Evolutionary conservation across 2,797 vertebrate species (phyloP), one percentile per base, ranked within the genome.

Genomic region (Denticeps clupeoides): DNA sequence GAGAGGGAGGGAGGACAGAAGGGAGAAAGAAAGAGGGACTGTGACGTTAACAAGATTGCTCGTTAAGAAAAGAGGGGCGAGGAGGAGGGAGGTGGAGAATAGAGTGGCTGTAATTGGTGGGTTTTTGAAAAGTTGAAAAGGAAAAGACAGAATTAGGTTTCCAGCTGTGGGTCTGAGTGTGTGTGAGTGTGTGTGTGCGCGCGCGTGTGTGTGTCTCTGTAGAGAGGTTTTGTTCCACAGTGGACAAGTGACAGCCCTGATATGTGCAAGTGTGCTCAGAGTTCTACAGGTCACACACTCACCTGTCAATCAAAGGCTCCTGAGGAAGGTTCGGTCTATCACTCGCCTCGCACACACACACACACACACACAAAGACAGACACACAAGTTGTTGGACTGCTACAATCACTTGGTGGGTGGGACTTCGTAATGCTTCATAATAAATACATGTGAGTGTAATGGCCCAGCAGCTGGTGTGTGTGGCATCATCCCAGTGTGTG

Each of bases 41-140:
- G 56, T 66, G 75, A 77, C 69, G 65, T 77, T 76, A 78, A 75
- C 67, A 55, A 81, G 75, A 76, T 72, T 69, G 73, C 77, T 78
- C 60, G 71, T 78, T 81, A 79, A 71, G 73, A 69, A 66, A 63
- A 50, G 57, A 49, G 50, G 67, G 63, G 48, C 56, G 42, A 49
- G 61, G 22, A 64, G 61, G 52, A 45, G 56, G 62, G 65, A 61
- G 69, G 63, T 55, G 52, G 70, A 63, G 71, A 72, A 69, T 70
- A 68, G 75, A 76, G 74, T 67, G 62, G 73, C 77, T 75, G 74
- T 82, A 84, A 84, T 84, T 82, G 79, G 80, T 71, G 67, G 75
- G 69, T 69, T 78, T 78, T 75, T 78, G 68, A 77, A 81, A 80
- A 70, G 70, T 61, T 69, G 63, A 60, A 68, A 71, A 73, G 69